A percentile compares a stretch with the other conserved stretches of the same genome.
These are phyloP conservation scores for Stomatorhinus walkeri DNA, from an alignment of 2,797 vertebrate genomes.

Conservation along the genomic window DNA sequence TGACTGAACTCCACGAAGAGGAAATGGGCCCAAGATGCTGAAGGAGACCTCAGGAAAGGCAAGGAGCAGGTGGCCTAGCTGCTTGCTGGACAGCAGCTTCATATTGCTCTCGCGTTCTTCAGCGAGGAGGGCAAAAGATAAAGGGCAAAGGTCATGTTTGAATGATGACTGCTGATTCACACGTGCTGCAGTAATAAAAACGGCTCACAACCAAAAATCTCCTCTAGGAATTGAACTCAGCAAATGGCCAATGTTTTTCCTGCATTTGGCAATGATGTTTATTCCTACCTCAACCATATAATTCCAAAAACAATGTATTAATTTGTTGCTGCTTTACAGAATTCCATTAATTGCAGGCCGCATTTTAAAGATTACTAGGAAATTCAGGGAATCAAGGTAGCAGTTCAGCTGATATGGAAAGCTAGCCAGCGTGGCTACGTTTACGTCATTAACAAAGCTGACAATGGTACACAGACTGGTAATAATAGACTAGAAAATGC, in stretches of 20 bases:
- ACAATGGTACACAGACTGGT: neutral
- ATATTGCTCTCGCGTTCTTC: constrained; percentile 23
- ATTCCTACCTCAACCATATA: constrained; percentile 18
- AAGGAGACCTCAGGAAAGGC: neutral
- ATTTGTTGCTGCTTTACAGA: constrained; percentile 25
- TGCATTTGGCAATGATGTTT: constrained; percentile 7
- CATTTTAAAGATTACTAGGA: constrained; percentile 33
- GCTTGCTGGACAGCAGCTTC: neutral
- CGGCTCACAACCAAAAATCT: constrained; percentile 1
- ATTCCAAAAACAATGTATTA: constrained; percentile 24
- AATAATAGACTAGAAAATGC: neutral
- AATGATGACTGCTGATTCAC: neutral
- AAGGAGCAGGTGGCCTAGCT: constrained; percentile 8
- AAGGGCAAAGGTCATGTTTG: constrained; percentile 14
- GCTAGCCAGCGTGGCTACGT: constrained; percentile 28
- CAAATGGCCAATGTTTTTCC: constrained; percentile 21
- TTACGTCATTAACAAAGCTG: constrained; percentile 27
- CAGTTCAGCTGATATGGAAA: constrained; percentile 34
- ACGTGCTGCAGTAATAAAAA: constrained; percentile 13
- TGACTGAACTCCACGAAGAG: neutral
- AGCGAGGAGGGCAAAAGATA: constrained; percentile 11
- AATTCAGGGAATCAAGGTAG: constrained; percentile 32
- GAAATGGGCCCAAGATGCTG: neutral
- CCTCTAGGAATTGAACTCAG: constrained; percentile 18
- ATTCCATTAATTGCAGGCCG: constrained; percentile 35